Conservation (phyloP, 2,888 invertebrate species). For the Nephrotoma guestfalica region DNA sequence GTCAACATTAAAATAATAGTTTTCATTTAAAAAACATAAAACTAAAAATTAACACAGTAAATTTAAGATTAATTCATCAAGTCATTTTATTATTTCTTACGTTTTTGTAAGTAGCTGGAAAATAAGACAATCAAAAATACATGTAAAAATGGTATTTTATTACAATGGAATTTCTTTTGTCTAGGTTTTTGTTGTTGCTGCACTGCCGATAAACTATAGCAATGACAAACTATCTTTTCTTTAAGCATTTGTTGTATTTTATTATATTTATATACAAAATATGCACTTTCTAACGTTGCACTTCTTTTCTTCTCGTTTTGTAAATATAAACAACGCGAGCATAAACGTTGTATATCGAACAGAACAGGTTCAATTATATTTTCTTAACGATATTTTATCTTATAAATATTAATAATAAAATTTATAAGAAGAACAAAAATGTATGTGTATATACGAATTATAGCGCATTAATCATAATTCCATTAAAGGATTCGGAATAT, state of each 20-base stretch:
- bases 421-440: background rate
- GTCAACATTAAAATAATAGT: background rate
- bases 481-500: background rate
- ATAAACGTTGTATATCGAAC: background rate
- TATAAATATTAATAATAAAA: background rate
- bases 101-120: background rate
- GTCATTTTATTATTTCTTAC: background rate
- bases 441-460: background rate
- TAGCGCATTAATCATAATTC: background rate
- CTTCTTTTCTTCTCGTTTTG: background rate
- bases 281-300: background rate
- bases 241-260: background rate
- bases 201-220: background rate
- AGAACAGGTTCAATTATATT: background rate
- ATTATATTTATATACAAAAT: background rate
- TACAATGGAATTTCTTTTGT: background rate
- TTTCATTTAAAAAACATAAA: background rate
- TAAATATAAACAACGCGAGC: background rate
- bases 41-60: background rate
- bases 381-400: background rate
- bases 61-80: background rate
- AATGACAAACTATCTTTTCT: background rate
- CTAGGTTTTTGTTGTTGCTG: background rate
- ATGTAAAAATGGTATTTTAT: background rate
- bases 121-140: background rate